These are phyloP conservation scores for Gymnodraco acuticeps DNA, from an alignment of 2,797 vertebrate genomes.

Conservation along the genomic window DNA sequence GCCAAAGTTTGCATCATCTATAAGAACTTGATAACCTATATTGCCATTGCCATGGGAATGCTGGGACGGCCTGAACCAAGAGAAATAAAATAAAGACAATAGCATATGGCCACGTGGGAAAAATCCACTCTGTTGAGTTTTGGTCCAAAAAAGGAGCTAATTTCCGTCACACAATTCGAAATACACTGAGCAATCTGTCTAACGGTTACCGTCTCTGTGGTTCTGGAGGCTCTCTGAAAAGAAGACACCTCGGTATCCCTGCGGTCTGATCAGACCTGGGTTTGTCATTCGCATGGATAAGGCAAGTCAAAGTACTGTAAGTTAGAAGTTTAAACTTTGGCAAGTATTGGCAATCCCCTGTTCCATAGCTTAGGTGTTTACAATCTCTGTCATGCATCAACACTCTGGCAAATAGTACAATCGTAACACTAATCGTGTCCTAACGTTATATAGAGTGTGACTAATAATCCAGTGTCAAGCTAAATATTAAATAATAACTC, in stretches of 20 bases:
- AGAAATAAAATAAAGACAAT: conserved; percentile 61
- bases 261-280: conserved; percentile 18
- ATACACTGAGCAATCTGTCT: conserved; percentile 57
- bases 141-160: conserved; percentile 79
- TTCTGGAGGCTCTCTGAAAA: conserved; percentile 43
- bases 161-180: conserved; percentile 42
- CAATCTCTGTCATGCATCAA: conserved; percentile 76
- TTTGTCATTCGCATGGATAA: conserved; percentile 71
- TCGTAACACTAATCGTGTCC: conserved; percentile 72
- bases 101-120: conserved; percentile 42
- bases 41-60: conserved; percentile 79
- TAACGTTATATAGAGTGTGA: conserved; percentile 59
- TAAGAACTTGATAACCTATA: conserved; percentile 59
- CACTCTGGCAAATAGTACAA: conserved; percentile 66
- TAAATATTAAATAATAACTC: conserved; percentile 53
- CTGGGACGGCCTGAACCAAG: conserved; percentile 62
- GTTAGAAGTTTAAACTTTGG: conserved; percentile 85
- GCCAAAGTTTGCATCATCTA: conserved; percentile 84
- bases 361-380: conserved; percentile 53
- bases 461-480: conserved; percentile 75
- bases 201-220: conserved; percentile 72
- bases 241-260: conserved; percentile 34
- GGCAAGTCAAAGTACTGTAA: conserved; percentile 74
- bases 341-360: conserved; percentile 76
- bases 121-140: conserved; percentile 61